phyloP scores from a whole-genome alignment of 1,140 invertebrate genomes.

The Chelonus insularis region DNA sequence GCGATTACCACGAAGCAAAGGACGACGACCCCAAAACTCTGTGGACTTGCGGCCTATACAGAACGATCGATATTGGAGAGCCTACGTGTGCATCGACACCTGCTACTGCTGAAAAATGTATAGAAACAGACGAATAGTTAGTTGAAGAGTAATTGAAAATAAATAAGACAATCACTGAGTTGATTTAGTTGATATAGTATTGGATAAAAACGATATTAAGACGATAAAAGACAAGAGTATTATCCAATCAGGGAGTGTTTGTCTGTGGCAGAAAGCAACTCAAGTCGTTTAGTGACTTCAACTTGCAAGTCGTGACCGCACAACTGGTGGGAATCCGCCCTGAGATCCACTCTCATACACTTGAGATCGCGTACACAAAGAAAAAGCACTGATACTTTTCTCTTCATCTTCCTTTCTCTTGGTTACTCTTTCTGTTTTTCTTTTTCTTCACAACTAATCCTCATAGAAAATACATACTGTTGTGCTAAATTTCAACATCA shows the following conservation, averaged over 20 bases:
- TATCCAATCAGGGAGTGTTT: conserved; percentile 25
- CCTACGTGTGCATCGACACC: conserved; percentile 7
- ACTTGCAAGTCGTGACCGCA: conserved; percentile 52
- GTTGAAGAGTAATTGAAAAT: neutral
- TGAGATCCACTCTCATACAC: conserved; percentile 59
- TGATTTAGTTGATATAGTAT: no score
- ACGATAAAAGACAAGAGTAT: conserved; percentile 10
- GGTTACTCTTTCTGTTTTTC: no score
- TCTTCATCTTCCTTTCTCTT: conserved; percentile 15
- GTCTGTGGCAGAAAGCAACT: no score
- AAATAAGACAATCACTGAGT: neutral
- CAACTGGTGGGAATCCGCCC: conserved; percentile 58
- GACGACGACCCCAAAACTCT: conserved; percentile 8
- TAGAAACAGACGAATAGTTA: neutral
- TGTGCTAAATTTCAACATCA: no score
- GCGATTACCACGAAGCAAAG: neutral
- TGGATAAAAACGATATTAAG: neutral
- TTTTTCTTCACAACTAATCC: neutral
- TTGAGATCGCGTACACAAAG: conserved; percentile 27
- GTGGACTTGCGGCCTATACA: neutral
- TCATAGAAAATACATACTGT: neutral
- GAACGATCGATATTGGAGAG: conserved; percentile 15
- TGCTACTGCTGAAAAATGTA: neutral
- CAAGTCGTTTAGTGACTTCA: conserved; percentile 32
- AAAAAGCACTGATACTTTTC: conserved; percentile 4